Percentiles rank a stretch among this genome's conserved stretches.
These are phyloP conservation scores for Sebastes hubbsi DNA, from an alignment of 2,797 vertebrate genomes.

Conservation along the genomic window DNA sequence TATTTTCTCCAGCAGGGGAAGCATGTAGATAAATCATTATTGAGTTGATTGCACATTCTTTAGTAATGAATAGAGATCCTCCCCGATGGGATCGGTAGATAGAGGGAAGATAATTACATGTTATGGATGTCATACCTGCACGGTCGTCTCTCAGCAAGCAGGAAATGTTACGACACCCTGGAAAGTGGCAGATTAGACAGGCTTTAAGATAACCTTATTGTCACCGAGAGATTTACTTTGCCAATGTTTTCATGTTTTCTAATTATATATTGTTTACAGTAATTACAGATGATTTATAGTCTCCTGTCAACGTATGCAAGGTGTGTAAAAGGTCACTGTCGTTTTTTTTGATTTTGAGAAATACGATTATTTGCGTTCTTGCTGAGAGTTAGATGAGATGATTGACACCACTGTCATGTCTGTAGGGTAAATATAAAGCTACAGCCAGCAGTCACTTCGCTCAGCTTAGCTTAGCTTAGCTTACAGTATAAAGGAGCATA, in stretches of 20 bases:
- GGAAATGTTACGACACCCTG: rapidly evolving
- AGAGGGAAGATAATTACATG: conserved; percentile 14
- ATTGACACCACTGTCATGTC: background rate
- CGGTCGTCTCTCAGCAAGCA: background rate
- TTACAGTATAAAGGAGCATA: background rate
- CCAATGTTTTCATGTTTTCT: background rate
- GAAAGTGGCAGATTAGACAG: background rate
- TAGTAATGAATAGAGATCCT: conserved; percentile 21
- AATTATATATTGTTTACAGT: background rate
- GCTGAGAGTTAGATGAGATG: background rate
- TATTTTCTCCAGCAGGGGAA: background rate
- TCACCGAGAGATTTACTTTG: background rate
- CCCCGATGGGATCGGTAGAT: background rate
- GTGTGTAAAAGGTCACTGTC: background rate
- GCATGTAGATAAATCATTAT: background rate
- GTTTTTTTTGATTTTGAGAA: background rate
- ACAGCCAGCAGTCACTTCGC: background rate
- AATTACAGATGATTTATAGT: too few relatives aligned
- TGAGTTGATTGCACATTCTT: conserved; percentile 55
- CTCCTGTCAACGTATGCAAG: background rate
- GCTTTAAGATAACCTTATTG: background rate
- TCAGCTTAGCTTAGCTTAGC: background rate
- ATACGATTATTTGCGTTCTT: background rate
- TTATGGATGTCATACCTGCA: background rate
- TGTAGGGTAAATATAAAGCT: too few relatives aligned